A percentile compares a stretch with the other conserved stretches of the same genome.
Evolutionary conservation across 23 tunicate genomes (phyloP).

Genomic region (Phallusia fumigata): DNA sequence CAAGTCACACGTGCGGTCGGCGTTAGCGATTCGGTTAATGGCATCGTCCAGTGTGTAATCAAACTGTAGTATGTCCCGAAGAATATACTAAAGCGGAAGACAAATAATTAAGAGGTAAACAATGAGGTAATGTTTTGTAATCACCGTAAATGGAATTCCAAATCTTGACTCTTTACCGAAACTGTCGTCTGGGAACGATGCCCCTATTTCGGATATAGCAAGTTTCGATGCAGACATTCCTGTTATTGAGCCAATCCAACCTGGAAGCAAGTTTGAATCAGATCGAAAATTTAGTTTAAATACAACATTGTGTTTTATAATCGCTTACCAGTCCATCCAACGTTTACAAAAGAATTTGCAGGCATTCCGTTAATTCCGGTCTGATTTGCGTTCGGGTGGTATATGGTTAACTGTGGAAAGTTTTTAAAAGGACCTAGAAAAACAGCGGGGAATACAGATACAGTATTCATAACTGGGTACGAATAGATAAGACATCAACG

Average conservation of each 20-base stretch:
- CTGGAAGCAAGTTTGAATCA: conserved; percentile 22
- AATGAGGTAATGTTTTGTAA: not conserved
- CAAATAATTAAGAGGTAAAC: too few species aligned
- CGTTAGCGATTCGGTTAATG: conserved; percentile 79
- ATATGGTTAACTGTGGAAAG: conserved; percentile 75
- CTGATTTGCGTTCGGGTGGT: conserved; percentile 74
- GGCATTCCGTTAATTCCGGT: conserved; percentile 58
- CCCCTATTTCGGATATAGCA: conserved; percentile 96
- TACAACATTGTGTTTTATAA: not conserved
- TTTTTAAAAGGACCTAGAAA: conserved; percentile 64
- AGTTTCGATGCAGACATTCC: conserved; percentile 84
- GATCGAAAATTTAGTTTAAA: not conserved
- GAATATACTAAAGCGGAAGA: conserved; percentile 87
- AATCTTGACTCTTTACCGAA: conserved; percentile 90
- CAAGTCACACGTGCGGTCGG: conserved; percentile 88
- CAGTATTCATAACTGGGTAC: too few species aligned
- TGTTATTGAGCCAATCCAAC: conserved; percentile 95
- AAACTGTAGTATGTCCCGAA: conserved; percentile 91
- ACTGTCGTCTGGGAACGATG: conserved; percentile 69
- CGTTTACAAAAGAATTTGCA: conserved; percentile 69
- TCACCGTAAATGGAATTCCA: conserved; percentile 88
- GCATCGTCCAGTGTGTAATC: conserved; percentile 94
- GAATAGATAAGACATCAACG: too few species aligned
- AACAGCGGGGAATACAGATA: too few species aligned
- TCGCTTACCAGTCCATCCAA: conserved; percentile 86